Evolutionary conservation across 2,113 vertebrate species (phyloP).

Genomic region (Connochaetes taurinus): DNA sequence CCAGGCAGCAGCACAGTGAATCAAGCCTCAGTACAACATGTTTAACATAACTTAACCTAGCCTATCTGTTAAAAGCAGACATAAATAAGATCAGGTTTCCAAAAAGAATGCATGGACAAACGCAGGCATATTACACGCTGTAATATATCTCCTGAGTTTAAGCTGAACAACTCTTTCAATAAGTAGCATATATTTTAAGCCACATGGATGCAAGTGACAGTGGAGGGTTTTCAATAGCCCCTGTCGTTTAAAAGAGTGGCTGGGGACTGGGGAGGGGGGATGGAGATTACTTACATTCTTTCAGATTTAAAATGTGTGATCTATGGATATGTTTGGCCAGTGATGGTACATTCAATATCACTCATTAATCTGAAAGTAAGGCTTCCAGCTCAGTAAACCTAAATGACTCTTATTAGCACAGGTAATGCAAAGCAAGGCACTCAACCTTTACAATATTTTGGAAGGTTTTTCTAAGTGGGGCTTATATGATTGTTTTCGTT

Average conservation of each 20-base stretch:
- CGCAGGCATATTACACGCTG: neutral
- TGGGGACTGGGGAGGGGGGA: fast-evolving
- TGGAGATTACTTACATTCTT: neutral
- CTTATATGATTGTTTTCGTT: neutral
- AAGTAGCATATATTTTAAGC: neutral
- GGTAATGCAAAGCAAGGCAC: neutral
- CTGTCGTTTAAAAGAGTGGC: neutral
- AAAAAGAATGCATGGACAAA: conserved; percentile 66
- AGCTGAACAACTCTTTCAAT: conserved; percentile 6
- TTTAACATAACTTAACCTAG: conserved; percentile 71
- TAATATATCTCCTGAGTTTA: neutral
- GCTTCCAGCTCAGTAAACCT: neutral
- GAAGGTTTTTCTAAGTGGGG: neutral
- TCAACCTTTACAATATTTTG: neutral
- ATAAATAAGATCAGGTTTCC: conserved; percentile 76
- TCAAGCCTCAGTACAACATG: conserved; percentile 65
- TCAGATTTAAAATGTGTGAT: neutral
- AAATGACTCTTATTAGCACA: neutral
- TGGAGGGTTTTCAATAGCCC: neutral
- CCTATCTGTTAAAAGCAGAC: conserved; percentile 72
- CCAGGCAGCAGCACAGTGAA: conserved; percentile 59
- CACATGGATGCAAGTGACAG: neutral
- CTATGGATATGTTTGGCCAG: neutral
- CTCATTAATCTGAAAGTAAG: neutral
- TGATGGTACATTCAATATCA: neutral